Percentiles rank a stretch among this genome's conserved stretches.
phyloP scores from a whole-genome alignment of 2,888 invertebrate genomes.

The Lathronympha strigana region DNA sequence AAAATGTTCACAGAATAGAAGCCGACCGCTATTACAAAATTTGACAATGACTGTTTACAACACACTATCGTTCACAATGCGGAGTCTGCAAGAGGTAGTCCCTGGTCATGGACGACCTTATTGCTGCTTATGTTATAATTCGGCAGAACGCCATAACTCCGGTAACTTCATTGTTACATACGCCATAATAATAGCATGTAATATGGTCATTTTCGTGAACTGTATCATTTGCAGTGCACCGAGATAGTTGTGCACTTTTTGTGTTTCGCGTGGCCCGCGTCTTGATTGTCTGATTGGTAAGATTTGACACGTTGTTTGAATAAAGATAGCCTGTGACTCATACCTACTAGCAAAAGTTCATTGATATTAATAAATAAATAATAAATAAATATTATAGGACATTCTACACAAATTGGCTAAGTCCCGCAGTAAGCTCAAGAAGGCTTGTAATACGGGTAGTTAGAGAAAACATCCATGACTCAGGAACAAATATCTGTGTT shows the following conservation, averaged over 20 bases:
- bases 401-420: no score
- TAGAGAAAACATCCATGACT: no score
- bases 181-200: not conserved
- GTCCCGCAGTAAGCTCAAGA: no score
- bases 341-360: slow-evolving; percentile 48
- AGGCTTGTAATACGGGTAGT: no score
- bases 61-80: not conserved
- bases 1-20: no score
- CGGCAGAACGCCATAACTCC: slow-evolving; percentile 1
- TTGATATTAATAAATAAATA: no score
- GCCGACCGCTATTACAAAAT: no score
- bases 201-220: not conserved
- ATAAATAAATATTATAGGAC: no score
- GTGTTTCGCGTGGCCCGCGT: slow-evolving; percentile 65
- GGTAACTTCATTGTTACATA: slow-evolving; percentile 1
- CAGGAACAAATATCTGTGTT: no score
- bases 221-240: not conserved
- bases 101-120: slow-evolving; percentile 48
- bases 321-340: slow-evolving; percentile 61
- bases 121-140: slow-evolving; percentile 31
- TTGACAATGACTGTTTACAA: not conserved
- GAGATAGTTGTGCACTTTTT: slow-evolving; percentile 45
- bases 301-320: slow-evolving; percentile 48
- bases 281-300: slow-evolving; percentile 66
- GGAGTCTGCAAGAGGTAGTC: not conserved